Conservation (phyloP, 2,113 vertebrate species). For the Boulengeromyrus knoepffleri region DNA sequence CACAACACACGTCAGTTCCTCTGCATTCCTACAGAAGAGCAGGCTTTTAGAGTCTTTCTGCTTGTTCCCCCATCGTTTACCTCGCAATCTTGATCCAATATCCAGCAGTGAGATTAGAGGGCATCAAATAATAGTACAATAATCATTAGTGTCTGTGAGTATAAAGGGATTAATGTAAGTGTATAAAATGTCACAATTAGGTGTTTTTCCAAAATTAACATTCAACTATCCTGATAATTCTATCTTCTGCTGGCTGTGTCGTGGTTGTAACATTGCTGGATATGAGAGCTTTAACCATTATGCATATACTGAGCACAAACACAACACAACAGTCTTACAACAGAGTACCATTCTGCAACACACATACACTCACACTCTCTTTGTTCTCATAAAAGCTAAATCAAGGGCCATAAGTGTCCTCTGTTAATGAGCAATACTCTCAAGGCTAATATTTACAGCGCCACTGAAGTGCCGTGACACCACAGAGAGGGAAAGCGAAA, state of each 20-base stretch:
- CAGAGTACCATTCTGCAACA: not conserved
- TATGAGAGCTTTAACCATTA: not conserved
- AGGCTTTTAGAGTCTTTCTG: not conserved
- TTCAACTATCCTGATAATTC: not conserved
- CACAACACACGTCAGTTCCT: not conserved
- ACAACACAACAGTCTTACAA: not conserved
- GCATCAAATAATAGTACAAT: not conserved
- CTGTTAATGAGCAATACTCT: not conserved
- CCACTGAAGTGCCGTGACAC: not conserved
- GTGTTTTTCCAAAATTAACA: not conserved
- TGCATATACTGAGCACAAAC: not conserved
- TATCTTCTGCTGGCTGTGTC: not conserved
- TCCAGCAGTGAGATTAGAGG: not conserved
- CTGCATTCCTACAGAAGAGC: not conserved
- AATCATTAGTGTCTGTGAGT: not conserved
- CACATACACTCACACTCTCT: not conserved
- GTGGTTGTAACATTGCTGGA: not conserved
- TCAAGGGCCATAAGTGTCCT: not conserved
- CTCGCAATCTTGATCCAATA: not conserved
- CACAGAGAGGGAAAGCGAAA: not conserved
- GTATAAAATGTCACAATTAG: not conserved
- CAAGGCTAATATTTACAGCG: not conserved
- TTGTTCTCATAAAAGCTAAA: no score
- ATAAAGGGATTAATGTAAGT: not conserved
- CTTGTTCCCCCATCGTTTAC: not conserved